Conservation (phyloP, 2,888 invertebrate species). For the Zygaena filipendulae region DNA sequence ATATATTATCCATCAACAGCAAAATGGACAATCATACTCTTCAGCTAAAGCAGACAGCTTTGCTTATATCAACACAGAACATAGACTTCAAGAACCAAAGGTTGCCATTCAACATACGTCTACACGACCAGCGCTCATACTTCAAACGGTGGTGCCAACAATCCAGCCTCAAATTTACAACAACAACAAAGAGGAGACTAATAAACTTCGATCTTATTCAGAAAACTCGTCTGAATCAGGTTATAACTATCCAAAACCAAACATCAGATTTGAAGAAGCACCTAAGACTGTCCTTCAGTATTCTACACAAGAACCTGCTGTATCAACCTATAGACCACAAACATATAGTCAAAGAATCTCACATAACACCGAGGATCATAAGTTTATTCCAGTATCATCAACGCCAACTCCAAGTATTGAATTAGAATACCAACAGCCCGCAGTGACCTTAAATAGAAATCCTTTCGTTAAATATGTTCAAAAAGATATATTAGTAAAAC, state of each 20-base stretch:
- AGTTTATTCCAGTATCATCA: slow-evolving; percentile 32
- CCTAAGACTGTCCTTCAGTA: slow-evolving; percentile 28
- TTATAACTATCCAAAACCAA: slow-evolving; percentile 21
- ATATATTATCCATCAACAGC: too few species aligned
- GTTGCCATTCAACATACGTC: too few species aligned
- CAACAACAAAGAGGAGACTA: too few species aligned
- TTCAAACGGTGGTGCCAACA: slow-evolving; percentile 28
- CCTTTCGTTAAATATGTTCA: slow-evolving; percentile 43
- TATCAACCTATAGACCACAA: slow-evolving; percentile 25
- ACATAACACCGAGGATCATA: slow-evolving; percentile 35
- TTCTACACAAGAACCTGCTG: slow-evolving; percentile 32
- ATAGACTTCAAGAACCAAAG: too few species aligned
- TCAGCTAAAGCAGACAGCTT: too few species aligned
- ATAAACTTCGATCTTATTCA: too few species aligned
- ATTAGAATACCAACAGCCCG: slow-evolving; percentile 39
- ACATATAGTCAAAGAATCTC: slow-evolving; percentile 35
- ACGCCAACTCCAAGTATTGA: slow-evolving; percentile 34
- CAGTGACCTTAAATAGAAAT: slow-evolving; percentile 46
- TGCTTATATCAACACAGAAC: too few species aligned
- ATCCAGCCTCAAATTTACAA: slow-evolving; percentile 41
- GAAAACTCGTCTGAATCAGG: slow-evolving; percentile 30
- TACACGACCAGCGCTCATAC: too few species aligned
- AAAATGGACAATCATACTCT: too few species aligned
- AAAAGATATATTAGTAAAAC: slow-evolving; percentile 39
- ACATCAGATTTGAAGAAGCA: slow-evolving; percentile 30